A percentile compares a stretch with the other conserved stretches of the same genome.
Conservation (phyloP, 92 coral and sea anemone genomes). For the Parazoanthus atlanticus region DNA sequence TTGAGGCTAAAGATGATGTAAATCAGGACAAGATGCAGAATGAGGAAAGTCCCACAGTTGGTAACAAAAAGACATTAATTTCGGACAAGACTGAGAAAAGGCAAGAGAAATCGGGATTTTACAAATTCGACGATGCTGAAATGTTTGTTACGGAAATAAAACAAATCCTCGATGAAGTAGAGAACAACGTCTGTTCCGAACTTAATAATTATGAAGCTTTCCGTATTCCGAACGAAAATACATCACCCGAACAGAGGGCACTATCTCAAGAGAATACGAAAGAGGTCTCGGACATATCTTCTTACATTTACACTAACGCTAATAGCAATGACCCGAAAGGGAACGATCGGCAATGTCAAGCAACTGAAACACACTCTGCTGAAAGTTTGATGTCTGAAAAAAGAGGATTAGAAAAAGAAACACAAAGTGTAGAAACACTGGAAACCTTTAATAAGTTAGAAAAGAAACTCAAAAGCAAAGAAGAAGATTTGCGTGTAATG, state of each 20-base stretch:
- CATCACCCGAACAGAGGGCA: background rate
- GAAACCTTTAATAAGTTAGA: slow-evolving; percentile 20
- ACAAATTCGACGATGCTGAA: background rate
- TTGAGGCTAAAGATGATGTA: background rate
- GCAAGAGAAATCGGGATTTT: background rate
- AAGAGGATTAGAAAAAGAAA: slow-evolving; percentile 15
- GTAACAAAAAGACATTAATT: background rate
- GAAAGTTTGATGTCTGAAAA: background rate
- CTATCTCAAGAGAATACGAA: background rate
- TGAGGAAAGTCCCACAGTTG: background rate
- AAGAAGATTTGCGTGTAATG: slow-evolving; percentile 44
- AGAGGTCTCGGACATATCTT: background rate
- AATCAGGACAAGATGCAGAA: background rate
- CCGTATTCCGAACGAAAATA: background rate
- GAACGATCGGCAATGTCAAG: background rate
- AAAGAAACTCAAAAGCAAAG: slow-evolving; percentile 37
- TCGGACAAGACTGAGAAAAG: background rate
- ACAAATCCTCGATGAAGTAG: slow-evolving; percentile 4
- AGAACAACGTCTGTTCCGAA: slow-evolving; percentile 6
- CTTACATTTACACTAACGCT: background rate
- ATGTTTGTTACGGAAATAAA: background rate
- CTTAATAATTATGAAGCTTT: background rate
- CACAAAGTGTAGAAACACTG: slow-evolving; percentile 32
- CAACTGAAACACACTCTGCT: background rate
- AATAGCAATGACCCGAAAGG: background rate